Conservation (phyloP, 2,888 invertebrate species). For the Candidula unifasciata region DNA sequence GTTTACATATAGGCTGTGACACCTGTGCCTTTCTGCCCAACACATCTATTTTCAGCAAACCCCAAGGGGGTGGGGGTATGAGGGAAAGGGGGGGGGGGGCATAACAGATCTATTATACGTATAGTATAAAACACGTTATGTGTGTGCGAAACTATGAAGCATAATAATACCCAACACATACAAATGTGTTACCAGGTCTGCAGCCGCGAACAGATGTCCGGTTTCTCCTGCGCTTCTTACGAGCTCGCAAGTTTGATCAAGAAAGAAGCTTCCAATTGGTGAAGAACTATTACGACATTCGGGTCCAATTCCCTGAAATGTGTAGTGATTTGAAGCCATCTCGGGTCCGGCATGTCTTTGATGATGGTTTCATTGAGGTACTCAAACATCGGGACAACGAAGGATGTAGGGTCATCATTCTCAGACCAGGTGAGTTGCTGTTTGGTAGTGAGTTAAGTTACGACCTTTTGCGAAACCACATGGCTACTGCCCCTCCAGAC, state of each 20-base stretch:
- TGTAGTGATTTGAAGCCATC: slow-evolving; percentile 60
- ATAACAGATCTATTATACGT: too few relatives aligned
- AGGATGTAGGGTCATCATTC: slow-evolving; percentile 67
- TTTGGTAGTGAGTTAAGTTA: too few relatives aligned
- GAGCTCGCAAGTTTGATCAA: slow-evolving; percentile 93
- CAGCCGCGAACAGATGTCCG: slow-evolving; percentile 82
- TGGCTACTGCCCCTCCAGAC: too few relatives aligned
- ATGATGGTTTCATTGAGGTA: slow-evolving; percentile 70
- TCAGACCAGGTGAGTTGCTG: slow-evolving; percentile 67
- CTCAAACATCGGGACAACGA: slow-evolving; percentile 76
- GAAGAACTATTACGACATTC: slow-evolving; percentile 75
- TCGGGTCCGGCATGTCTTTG: slow-evolving; percentile 70
- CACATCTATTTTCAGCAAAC: too few relatives aligned
- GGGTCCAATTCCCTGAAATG: slow-evolving; percentile 71
- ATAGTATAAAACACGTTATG: too few relatives aligned
- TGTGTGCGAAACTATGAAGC: too few relatives aligned
- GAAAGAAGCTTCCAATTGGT: slow-evolving; percentile 86
- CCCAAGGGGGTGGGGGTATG: too few relatives aligned
- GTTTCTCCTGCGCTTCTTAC: slow-evolving; percentile 87
- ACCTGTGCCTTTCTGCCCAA: too few relatives aligned
- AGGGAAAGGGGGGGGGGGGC: too few relatives aligned
- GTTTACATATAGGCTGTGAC: too few relatives aligned
- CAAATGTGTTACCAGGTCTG: slow-evolving; percentile 68
- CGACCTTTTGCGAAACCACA: too few relatives aligned
- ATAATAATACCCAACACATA: too few relatives aligned